These are phyloP conservation scores for Trididemnum nubilum DNA, from an alignment of 23 tunicate genomes.

Conservation along the genomic window DNA sequence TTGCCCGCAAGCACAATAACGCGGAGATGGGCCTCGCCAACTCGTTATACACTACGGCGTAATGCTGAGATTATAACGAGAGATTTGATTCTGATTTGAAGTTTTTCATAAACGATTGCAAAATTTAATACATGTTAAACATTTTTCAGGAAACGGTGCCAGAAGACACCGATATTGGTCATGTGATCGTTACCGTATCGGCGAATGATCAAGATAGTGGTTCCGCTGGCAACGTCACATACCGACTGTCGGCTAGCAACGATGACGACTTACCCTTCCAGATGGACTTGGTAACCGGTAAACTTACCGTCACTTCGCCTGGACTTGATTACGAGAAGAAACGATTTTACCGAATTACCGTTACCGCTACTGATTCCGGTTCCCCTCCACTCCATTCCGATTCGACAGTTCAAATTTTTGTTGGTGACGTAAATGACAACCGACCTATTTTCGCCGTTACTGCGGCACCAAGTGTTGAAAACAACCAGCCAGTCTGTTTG, in stretches of 20 bases:
- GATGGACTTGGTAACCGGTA: conserved; percentile 44
- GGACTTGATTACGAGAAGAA: conserved; percentile 53
- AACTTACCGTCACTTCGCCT: conserved; percentile 27
- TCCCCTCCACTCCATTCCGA: conserved; percentile 18
- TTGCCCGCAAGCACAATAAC: too few relatives aligned
- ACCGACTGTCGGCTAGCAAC: conserved; percentile 7
- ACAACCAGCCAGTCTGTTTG: conserved; percentile 4
- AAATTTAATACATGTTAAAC: neutral
- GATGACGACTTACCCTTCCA: conserved; percentile 12
- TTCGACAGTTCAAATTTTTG: conserved; percentile 19
- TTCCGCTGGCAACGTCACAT: conserved; percentile 53
- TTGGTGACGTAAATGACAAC: conserved; percentile 73
- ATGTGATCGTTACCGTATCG: conserved; percentile 11
- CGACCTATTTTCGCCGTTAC: conserved; percentile 43
- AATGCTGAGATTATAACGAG: too few relatives aligned
- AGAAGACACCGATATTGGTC: conserved; percentile 47
- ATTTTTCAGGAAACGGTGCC: conserved; percentile 27
- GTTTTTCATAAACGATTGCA: neutral
- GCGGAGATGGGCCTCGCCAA: too few relatives aligned
- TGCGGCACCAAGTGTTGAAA: conserved; percentile 29
- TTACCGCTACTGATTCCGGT: conserved; percentile 54
- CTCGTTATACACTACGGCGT: too few relatives aligned
- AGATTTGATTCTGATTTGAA: too few relatives aligned
- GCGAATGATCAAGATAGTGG: conserved; percentile 67
- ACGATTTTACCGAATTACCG: conserved; percentile 5